These are phyloP conservation scores for Drosophila funebris DNA, from an alignment of 1,140 invertebrate species.

Conservation along the genomic window DNA sequence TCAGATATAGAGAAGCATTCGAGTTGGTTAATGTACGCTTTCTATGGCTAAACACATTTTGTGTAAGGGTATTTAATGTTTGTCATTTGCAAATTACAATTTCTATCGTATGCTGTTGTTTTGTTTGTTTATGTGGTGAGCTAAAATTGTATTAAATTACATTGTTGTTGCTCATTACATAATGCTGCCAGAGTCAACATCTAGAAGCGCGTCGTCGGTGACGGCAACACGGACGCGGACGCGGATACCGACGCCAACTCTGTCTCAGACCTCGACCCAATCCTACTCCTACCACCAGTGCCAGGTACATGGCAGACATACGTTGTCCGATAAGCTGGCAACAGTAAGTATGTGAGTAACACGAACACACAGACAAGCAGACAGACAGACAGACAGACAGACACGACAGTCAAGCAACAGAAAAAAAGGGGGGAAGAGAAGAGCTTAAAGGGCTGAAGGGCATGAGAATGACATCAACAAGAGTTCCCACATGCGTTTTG, in stretches of 20 bases:
- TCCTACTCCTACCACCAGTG: neutral
- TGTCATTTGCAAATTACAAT: neutral
- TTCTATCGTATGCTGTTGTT: conserved; percentile 9
- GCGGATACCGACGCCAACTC: neutral
- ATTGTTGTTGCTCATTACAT: conserved; percentile 81
- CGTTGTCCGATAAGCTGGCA: conserved; percentile 31
- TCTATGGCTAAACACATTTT: neutral
- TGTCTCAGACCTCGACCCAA: neutral
- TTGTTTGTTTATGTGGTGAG: conserved; percentile 46
- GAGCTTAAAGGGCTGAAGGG: neutral
- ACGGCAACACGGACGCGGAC: conserved; percentile 16
- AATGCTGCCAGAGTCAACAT: conserved; percentile 70
- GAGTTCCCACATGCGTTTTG: conserved; percentile 8
- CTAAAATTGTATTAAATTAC: conserved; percentile 79
- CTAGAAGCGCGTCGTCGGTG: conserved; percentile 51
- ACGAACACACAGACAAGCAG: conserved; percentile 8
- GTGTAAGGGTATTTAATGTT: conserved; percentile 21
- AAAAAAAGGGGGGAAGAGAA: neutral
- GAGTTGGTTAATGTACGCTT: neutral
- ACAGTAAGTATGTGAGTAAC: conserved; percentile 9
- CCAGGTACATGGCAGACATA: conserved; percentile 4
- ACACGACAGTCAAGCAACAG: no score
- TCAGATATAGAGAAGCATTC: neutral
- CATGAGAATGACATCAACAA: conserved; percentile 27
- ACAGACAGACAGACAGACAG: neutral